A percentile compares a stretch with the other conserved stretches of the same genome.
phyloP scores from a whole-genome alignment of 2,888 invertebrate species.

The Drymonia ruficornis region DNA sequence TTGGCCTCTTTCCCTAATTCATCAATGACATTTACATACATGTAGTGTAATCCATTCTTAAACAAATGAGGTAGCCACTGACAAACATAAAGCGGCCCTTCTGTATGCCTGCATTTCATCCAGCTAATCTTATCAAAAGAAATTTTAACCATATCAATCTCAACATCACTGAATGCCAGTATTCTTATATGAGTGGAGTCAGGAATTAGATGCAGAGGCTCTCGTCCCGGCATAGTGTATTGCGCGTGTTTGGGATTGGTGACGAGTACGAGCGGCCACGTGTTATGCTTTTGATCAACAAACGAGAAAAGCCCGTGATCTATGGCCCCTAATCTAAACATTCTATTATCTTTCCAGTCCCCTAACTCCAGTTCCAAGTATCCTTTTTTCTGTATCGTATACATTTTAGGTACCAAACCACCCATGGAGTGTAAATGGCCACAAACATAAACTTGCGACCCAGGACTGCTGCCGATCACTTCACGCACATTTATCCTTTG shows the following conservation, averaged over 20 bases:
- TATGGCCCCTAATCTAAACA: conserved; percentile 93
- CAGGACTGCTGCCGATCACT: conserved; percentile 84
- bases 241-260: conserved; percentile 96
- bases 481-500: conserved; percentile 80
- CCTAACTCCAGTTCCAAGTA: conserved; percentile 94
- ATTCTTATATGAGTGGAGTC: conserved; percentile 93
- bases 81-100: conserved; percentile 89
- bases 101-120: conserved; percentile 84
- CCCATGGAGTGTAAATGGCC: conserved; percentile 95
- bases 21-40: conserved; percentile 86
- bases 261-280: conserved; percentile 93
- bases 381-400: conserved; percentile 92
- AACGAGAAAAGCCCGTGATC: conserved; percentile 96
- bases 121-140: conserved; percentile 87
- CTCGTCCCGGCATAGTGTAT: conserved; percentile 89
- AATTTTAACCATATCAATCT: conserved; percentile 87
- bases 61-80: conserved; percentile 90
- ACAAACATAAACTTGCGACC: conserved; percentile 92
- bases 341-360: conserved; percentile 96
- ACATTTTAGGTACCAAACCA: conserved; percentile 92
- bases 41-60: conserved; percentile 86
- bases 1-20: conserved; percentile 80
- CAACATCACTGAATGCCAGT: conserved; percentile 89
- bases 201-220: conserved; percentile 87
- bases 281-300: conserved; percentile 89